These are phyloP conservation scores for Malurus alboscapulatus DNA, from an alignment of 2,113 vertebrate species.

Conservation along the genomic window DNA sequence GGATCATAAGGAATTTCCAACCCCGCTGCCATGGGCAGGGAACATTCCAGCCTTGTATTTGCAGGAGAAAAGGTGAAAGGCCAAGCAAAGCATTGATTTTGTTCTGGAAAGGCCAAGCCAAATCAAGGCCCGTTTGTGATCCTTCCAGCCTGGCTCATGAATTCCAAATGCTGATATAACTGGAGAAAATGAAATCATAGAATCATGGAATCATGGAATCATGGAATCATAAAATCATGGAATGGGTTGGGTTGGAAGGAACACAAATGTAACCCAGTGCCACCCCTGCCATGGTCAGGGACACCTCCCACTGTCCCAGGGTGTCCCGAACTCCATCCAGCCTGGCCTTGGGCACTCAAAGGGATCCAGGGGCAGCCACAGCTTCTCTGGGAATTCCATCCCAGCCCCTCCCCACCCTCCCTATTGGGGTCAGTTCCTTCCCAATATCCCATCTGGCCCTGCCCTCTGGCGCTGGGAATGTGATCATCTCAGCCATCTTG, in stretches of 20 bases:
- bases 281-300: background rate
- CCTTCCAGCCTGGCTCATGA: background rate
- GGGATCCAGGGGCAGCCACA: background rate
- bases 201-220: background rate
- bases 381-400: background rate
- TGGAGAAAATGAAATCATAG: background rate
- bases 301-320: background rate
- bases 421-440: background rate
- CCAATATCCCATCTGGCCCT: rapidly evolving
- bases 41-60: background rate
- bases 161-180: background rate
- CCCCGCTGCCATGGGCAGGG: background rate
- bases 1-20: background rate
- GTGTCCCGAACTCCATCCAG: background rate
- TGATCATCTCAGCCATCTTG: background rate
- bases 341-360: background rate
- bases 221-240: background rate
- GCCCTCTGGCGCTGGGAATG: background rate
- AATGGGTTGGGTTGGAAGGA: background rate
- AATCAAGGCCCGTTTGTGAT: background rate
- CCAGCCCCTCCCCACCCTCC: rapidly evolving
- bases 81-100: background rate
- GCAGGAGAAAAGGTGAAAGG: background rate
- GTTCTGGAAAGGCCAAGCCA: background rate
- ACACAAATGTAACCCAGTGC: rapidly evolving